Evolutionary conservation across 2,113 vertebrate genomes (phyloP).

Genomic region (Alces alces): DNA sequence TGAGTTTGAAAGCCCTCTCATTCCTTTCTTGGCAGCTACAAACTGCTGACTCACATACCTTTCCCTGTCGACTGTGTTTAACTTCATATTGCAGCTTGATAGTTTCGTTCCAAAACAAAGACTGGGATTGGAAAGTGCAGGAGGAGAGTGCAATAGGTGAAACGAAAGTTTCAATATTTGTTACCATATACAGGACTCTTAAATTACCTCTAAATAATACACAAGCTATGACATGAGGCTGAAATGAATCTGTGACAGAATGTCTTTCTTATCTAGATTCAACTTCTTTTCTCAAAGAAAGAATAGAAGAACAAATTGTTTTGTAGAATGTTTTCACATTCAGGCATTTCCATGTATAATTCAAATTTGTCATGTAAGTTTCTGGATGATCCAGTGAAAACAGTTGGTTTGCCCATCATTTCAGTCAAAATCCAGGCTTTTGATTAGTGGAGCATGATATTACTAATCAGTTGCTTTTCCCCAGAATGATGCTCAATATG

Average conservation of each 20-base stretch:
- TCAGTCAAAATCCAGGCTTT: not conserved
- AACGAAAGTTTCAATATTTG: constrained; percentile 59
- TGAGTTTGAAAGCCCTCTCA: constrained; percentile 52
- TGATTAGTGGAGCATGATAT: not conserved
- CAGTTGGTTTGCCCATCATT: not conserved
- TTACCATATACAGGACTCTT: constrained; percentile 38
- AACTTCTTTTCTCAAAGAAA: constrained; percentile 34
- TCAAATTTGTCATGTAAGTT: not conserved
- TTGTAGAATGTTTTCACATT: constrained; percentile 1
- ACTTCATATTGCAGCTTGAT: constrained; percentile 58
- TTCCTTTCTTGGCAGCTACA: constrained; percentile 43
- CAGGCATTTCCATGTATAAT: constrained; percentile 17
- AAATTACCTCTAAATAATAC: constrained; percentile 66
- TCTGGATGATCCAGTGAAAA: not conserved
- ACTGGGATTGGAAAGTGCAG: constrained; percentile 49
- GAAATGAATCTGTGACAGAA: constrained; percentile 52
- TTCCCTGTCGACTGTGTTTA: constrained; percentile 55
- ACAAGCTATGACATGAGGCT: constrained; percentile 27
- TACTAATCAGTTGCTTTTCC: not conserved
- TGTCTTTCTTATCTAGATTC: not conserved
- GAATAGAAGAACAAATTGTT: not conserved
- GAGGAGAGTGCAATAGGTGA: constrained; percentile 38
- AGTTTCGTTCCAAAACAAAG: constrained; percentile 67
- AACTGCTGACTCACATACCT: constrained; percentile 59
- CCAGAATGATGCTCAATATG: not conserved